Evolutionary conservation across 2,113 vertebrate species (phyloP).

Genomic region (Tonatia bakeri): DNA sequence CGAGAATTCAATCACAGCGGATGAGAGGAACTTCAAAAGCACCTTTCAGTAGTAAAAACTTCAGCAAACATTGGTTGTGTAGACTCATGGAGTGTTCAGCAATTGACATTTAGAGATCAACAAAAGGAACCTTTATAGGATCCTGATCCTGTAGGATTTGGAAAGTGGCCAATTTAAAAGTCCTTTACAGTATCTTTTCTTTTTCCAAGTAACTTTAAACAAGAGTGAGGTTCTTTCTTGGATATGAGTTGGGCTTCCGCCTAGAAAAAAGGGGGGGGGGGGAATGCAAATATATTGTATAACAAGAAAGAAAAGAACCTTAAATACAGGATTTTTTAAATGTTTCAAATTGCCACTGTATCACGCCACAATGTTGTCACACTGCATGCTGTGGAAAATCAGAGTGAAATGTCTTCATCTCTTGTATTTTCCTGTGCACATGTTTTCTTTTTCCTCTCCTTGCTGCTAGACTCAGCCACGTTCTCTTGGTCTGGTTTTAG

Average conservation of each 20-base stretch:
- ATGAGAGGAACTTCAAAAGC: neutral
- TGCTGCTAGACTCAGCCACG: neutral
- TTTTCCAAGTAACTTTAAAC: neutral
- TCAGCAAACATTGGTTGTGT: neutral
- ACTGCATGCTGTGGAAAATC: neutral
- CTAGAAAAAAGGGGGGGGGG: neutral
- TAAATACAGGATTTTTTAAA: neutral
- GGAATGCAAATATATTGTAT: neutral
- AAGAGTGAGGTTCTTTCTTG: neutral
- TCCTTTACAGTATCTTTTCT: neutral
- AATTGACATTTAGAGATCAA: neutral
- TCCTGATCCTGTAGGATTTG: neutral
- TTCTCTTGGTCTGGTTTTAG: slow-evolving; percentile 76
- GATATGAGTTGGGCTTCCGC: neutral
- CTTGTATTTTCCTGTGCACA: neutral
- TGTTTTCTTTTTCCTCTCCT: neutral
- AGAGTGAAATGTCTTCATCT: neutral
- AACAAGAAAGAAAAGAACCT: neutral
- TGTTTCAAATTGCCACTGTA: neutral
- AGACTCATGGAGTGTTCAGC: neutral
- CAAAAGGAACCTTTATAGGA: neutral
- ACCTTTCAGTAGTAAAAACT: neutral
- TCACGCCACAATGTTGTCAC: neutral
- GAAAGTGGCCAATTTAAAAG: neutral
- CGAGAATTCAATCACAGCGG: neutral